Percentiles rank a stretch among this genome's conserved stretches.
These are phyloP conservation scores for Pissodes strobi DNA, from an alignment of 1,140 invertebrate genomes.

Conservation along the genomic window DNA sequence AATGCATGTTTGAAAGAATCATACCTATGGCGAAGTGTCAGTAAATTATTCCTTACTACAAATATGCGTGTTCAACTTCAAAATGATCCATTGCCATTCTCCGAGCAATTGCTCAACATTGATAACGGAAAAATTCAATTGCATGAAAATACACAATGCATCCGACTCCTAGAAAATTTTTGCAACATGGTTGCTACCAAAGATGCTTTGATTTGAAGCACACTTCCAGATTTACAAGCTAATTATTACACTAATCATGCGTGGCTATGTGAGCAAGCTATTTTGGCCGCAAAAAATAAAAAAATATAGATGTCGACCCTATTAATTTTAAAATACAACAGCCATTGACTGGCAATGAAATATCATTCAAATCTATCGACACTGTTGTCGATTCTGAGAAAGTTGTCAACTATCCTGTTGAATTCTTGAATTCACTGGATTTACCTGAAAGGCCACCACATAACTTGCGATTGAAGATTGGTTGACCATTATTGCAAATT, in stretches of 20 bases:
- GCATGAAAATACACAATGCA: not conserved
- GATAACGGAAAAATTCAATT: slow-evolving; percentile 28
- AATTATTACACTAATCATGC: no score
- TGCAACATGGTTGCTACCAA: not conserved
- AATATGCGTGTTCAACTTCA: slow-evolving; percentile 39
- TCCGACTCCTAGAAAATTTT: not conserved
- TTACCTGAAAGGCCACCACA: slow-evolving; percentile 40
- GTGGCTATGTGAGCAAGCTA: slow-evolving; percentile 48
- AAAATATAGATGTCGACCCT: slow-evolving; percentile 50
- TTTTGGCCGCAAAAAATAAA: slow-evolving; percentile 51
- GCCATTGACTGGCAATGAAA: slow-evolving; percentile 42
- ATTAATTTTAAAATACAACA: slow-evolving; percentile 50
- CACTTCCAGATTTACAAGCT: no score
- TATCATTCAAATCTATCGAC: slow-evolving; percentile 54
- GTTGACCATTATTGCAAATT: slow-evolving; percentile 45
- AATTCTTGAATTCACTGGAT: slow-evolving; percentile 47
- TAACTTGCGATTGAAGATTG: slow-evolving; percentile 51
- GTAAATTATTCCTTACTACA: slow-evolving; percentile 46
- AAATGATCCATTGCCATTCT: slow-evolving; percentile 41
- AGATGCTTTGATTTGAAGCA: not conserved
- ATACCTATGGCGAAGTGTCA: slow-evolving; percentile 51
- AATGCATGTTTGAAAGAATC: slow-evolving; percentile 58
- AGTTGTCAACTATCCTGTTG: slow-evolving; percentile 47
- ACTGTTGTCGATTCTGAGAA: slow-evolving; percentile 49
- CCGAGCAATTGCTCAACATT: slow-evolving; percentile 44